These are phyloP conservation scores for Onthophagus sagittarius DNA, from an alignment of 2,888 invertebrate genomes.

Conservation along the genomic window DNA sequence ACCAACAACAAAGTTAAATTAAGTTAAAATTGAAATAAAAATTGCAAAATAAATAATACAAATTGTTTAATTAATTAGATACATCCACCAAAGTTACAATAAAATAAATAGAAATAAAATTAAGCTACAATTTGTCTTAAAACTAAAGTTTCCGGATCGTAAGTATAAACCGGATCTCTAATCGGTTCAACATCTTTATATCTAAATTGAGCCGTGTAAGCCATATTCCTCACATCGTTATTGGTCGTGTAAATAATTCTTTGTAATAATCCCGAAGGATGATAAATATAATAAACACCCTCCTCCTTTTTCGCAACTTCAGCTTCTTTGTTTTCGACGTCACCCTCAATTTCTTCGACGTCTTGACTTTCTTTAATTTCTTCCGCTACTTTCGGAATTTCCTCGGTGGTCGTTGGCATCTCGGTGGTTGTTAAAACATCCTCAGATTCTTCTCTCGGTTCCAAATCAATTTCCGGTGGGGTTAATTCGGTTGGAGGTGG, in stretches of 20 bases:
- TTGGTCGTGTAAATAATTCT: constrained; percentile 58
- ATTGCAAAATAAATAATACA: too few relatives aligned
- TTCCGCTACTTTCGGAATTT: constrained; percentile 24
- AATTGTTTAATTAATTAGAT: background rate
- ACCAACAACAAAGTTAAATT: background rate
- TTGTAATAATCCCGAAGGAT: constrained; percentile 61
- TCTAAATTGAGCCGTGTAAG: constrained; percentile 60
- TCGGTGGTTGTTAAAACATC: constrained; percentile 48
- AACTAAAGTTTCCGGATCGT: constrained; percentile 41
- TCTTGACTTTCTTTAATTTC: background rate
- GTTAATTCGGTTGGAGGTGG: constrained; percentile 32
- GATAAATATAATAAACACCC: constrained; percentile 62
- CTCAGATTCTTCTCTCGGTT: constrained; percentile 34
- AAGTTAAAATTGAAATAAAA: background rate
- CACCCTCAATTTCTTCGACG: constrained; percentile 20
- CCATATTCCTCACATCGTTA: constrained; percentile 56
- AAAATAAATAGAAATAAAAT: too few relatives aligned
- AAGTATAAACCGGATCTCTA: constrained; percentile 59
- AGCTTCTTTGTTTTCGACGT: constrained; percentile 17
- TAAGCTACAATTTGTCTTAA: constrained; percentile 25
- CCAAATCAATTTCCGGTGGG: background rate
- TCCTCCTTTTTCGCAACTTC: constrained; percentile 40
- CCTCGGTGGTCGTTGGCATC: constrained; percentile 28
- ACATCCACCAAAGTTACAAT: background rate
- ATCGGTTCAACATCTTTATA: constrained; percentile 63